Conservation (phyloP, 2,797 vertebrate genomes). For the Sebastiscus albofasciatus region DNA sequence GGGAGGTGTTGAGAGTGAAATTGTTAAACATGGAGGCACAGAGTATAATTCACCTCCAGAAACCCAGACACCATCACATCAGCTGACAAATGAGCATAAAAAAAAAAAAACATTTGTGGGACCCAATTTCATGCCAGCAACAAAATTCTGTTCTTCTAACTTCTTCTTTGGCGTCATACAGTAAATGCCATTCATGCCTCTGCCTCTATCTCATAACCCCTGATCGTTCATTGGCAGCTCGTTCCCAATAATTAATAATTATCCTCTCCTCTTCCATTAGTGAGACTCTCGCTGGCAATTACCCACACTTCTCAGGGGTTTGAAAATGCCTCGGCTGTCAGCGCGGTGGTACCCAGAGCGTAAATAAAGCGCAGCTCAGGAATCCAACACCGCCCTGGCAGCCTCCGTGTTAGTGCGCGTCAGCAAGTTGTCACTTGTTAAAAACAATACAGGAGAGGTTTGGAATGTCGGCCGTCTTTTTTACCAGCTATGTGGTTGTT, state of each 20-base stretch:
- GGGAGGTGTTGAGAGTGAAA: slow-evolving; percentile 36
- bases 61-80: slow-evolving; percentile 34
- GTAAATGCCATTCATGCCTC: slow-evolving; percentile 43
- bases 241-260: slow-evolving; percentile 53
- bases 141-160: not conserved
- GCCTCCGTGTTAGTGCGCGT: slow-evolving; percentile 52
- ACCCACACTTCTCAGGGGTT: slow-evolving; percentile 43
- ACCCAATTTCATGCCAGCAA: slow-evolving; percentile 35
- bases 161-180: slow-evolving; percentile 9
- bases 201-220: slow-evolving; percentile 7
- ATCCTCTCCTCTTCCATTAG: slow-evolving; percentile 48
- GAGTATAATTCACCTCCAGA: slow-evolving; percentile 30
- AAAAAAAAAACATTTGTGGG: slow-evolving; percentile 27
- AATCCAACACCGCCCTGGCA: slow-evolving; percentile 71
- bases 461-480: slow-evolving; percentile 66
- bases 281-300: slow-evolving; percentile 41
- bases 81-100: slow-evolving; percentile 37
- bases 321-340: slow-evolving; percentile 68
- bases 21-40: slow-evolving; percentile 17
- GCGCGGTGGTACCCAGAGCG: slow-evolving; percentile 54
- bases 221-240: slow-evolving; percentile 11
- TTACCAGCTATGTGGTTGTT: slow-evolving; percentile 50
- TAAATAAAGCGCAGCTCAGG: slow-evolving; percentile 66
- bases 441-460: slow-evolving; percentile 71
- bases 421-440: slow-evolving; percentile 78